Percentiles rank a stretch among this genome's conserved stretches.
These are phyloP conservation scores for Crepidodera aurea DNA, from an alignment of 2,888 invertebrate species.

Conservation along the genomic window DNA sequence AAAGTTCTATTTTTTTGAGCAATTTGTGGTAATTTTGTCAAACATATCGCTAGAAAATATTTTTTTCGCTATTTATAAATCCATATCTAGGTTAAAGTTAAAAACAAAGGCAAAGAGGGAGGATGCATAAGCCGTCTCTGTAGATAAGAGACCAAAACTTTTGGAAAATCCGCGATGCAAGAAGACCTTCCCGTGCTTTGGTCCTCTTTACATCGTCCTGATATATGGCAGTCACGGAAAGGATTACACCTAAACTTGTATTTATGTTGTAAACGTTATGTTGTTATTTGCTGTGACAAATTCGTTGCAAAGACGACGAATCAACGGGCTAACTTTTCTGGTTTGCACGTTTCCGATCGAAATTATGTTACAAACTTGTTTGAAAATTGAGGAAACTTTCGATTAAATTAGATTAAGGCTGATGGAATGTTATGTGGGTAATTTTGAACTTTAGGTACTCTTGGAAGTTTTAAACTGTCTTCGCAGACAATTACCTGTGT, in stretches of 20 bases:
- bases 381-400: conserved; percentile 20
- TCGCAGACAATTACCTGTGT: conserved; percentile 12
- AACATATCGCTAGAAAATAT: too few species aligned
- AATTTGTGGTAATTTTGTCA: too few species aligned
- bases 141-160: conserved; percentile 11
- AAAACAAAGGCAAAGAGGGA: too few species aligned
- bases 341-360: conserved; percentile 18
- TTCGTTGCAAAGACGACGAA: conserved; percentile 11
- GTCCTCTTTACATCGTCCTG: conserved; percentile 39
- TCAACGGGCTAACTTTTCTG: conserved; percentile 17
- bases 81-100: too few species aligned
- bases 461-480: conserved; percentile 4
- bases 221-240: conserved; percentile 41
- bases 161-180: conserved; percentile 34
- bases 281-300: conserved; percentile 15
- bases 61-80: too few species aligned
- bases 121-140: conserved; percentile 10
- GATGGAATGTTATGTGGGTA: conserved; percentile 22
- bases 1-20: too few species aligned
- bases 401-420: conserved; percentile 15
- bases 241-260: conserved; percentile 44
- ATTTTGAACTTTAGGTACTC: conserved; percentile 8
- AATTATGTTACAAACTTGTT: conserved; percentile 19
- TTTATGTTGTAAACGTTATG: conserved; percentile 40
- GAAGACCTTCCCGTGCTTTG: conserved; percentile 32